Conservation (phyloP, 2,113 vertebrate genomes). For the Melanotaenia duboulayi region DNA sequence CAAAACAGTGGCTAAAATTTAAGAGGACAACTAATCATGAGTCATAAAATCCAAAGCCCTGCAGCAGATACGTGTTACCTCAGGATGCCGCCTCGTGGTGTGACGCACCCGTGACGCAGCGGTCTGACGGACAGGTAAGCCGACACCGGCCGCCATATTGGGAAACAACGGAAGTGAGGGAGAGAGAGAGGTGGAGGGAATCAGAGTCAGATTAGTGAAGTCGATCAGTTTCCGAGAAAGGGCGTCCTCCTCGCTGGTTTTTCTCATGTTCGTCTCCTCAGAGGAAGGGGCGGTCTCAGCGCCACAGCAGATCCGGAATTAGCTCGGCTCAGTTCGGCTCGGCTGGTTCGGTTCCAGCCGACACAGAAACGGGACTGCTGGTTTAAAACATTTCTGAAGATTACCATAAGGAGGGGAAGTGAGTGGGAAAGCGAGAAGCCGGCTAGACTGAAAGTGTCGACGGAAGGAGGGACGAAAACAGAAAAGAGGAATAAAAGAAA, state of each 20-base stretch:
- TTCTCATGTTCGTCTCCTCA: constrained; percentile 32
- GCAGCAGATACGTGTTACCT: not conserved
- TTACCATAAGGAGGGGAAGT: not conserved
- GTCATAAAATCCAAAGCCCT: not conserved
- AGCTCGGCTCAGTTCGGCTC: constrained; percentile 47
- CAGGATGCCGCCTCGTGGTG: constrained; percentile 38
- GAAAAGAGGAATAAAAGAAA: constrained; percentile 58
- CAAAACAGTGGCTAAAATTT: not conserved
- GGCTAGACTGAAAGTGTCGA: constrained; percentile 3
- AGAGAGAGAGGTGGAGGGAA: constrained; percentile 35
- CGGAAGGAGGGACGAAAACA: constrained; percentile 20
- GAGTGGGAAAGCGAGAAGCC: not conserved
- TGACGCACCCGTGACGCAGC: constrained; percentile 70
- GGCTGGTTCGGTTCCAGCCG: constrained; percentile 34
- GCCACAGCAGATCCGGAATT: constrained; percentile 60
- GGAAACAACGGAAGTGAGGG: constrained; percentile 77
- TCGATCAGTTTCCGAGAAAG: constrained; percentile 57
- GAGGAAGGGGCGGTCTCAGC: constrained; percentile 71
- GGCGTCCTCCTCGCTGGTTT: constrained; percentile 27
- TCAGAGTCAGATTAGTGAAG: constrained; percentile 34
- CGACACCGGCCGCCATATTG: constrained; percentile 81
- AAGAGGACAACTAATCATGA: not conserved
- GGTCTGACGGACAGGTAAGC: constrained; percentile 78
- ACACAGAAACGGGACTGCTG: not conserved
- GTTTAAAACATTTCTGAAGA: not conserved